Percentiles rank a stretch among this genome's conserved stretches.
Conservation (phyloP, 64 coral and sea anemone species). For the Orbicella faveolata region DNA sequence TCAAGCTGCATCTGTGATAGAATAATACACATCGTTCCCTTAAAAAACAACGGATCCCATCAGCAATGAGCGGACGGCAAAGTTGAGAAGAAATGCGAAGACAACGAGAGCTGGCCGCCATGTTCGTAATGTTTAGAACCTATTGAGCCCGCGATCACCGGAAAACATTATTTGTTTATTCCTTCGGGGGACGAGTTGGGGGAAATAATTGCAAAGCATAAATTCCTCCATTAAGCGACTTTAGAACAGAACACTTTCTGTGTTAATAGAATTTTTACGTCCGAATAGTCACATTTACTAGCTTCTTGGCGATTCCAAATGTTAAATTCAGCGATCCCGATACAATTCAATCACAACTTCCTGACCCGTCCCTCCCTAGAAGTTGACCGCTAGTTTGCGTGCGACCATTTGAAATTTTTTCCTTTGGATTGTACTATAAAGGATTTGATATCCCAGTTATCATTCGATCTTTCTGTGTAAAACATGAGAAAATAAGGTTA, state of each 20-base stretch:
- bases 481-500: background rate
- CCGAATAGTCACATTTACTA: background rate
- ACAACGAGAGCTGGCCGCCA: background rate
- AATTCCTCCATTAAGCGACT: background rate
- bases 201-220: background rate
- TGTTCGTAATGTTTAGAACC: constrained; percentile 29
- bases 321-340: background rate
- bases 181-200: background rate
- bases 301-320: background rate
- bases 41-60: background rate
- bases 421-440: background rate
- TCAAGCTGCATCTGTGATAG: background rate
- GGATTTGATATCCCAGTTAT: constrained; percentile 10
- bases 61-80: background rate
- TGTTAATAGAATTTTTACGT: no score
- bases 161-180: background rate
- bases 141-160: constrained; percentile 29
- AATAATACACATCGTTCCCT: background rate
- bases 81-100: background rate
- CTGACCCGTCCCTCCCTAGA: constrained; percentile 16
- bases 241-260: no score
- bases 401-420: constrained; percentile 41
- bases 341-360: background rate
- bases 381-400: background rate
- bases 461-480: background rate